Percentiles rank a stretch among this genome's conserved stretches.
These are phyloP conservation scores for Cheilosia urbana DNA, from an alignment of 2,888 invertebrate genomes.

Conservation along the genomic window DNA sequence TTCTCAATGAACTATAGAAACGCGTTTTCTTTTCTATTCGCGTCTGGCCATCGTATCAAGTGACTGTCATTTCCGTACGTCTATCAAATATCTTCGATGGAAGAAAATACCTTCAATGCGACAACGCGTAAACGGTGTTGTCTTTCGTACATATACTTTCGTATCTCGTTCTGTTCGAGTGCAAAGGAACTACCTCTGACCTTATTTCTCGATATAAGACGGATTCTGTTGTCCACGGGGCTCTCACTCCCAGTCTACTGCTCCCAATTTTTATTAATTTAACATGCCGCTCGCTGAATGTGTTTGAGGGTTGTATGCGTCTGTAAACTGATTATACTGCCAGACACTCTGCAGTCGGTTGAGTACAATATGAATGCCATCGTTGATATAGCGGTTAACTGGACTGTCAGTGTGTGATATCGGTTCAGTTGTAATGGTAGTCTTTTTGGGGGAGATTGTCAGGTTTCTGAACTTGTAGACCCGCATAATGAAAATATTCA, in stretches of 20 bases:
- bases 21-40: conserved; percentile 7
- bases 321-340: conserved; percentile 57
- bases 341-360: conserved; percentile 66
- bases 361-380: conserved; percentile 39
- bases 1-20: conserved; percentile 8
- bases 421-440: conserved; percentile 24
- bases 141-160: conserved; percentile 20
- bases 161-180: conserved; percentile 26
- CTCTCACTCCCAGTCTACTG: conserved; percentile 62
- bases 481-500: conserved; percentile 59
- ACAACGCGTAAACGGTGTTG: conserved; percentile 26
- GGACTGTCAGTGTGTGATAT: conserved; percentile 38
- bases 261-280: conserved; percentile 74
- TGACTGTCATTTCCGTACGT: conserved; percentile 59
- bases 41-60: conserved; percentile 33
- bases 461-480: conserved; percentile 70
- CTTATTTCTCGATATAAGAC: conserved; percentile 54
- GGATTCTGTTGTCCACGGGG: conserved; percentile 49
- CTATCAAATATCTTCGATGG: conserved; percentile 33
- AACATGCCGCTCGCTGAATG: conserved; percentile 37
- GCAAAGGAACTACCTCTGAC: conserved; percentile 75
- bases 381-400: conserved; percentile 58
- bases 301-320: conserved; percentile 20
- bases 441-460: conserved; percentile 47
- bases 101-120: conserved; percentile 26